Conservation (phyloP, 2,888 invertebrate genomes). For the Apamea monoglypha region DNA sequence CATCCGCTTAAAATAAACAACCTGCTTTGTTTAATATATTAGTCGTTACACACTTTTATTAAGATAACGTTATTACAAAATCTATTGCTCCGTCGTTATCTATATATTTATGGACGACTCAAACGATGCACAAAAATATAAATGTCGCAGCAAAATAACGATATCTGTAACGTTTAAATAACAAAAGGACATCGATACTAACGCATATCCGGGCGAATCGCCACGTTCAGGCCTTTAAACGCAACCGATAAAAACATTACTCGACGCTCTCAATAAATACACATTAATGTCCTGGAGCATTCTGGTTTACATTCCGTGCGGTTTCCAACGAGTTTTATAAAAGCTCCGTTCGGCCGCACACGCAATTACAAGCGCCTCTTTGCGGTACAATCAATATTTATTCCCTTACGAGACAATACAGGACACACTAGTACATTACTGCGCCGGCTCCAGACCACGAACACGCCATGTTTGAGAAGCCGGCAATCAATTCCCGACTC, state of each 20-base stretch:
- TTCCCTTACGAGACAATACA: conserved; percentile 82
- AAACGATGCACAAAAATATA: conserved; percentile 62
- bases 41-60: conserved; percentile 50
- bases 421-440: conserved; percentile 80
- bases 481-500: conserved; percentile 74
- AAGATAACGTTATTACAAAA: conserved; percentile 39
- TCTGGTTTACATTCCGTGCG: conserved; percentile 90
- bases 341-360: conserved; percentile 87
- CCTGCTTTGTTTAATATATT: conserved; percentile 52
- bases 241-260: conserved; percentile 89
- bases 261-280: conserved; percentile 89
- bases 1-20: conserved; percentile 68
- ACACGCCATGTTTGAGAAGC: conserved; percentile 66
- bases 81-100: conserved; percentile 61
- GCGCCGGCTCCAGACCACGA: conserved; percentile 67
- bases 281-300: conserved; percentile 89
- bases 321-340: conserved; percentile 89
- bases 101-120: conserved; percentile 60
- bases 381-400: conserved; percentile 88
- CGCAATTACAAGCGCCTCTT: conserved; percentile 89
- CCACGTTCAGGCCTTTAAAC: conserved; percentile 79
- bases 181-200: conserved; percentile 72
- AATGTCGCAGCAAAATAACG: conserved; percentile 66
- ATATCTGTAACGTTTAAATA: conserved; percentile 69
- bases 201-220: conserved; percentile 80